phyloP scores from a whole-genome alignment of 2,888 invertebrate species.

The Pammene fasciana region DNA sequence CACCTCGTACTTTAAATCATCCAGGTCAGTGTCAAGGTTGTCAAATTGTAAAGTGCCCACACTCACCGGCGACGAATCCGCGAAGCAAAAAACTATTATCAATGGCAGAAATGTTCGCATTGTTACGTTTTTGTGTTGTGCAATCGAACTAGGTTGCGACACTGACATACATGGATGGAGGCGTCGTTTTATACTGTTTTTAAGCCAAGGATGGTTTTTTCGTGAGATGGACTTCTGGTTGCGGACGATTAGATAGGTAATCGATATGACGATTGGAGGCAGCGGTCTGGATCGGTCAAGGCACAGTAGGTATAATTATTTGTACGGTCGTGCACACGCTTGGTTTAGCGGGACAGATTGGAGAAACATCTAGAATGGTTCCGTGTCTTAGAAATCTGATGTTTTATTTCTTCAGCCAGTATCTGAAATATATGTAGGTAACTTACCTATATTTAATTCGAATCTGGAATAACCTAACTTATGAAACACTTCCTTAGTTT shows the following conservation, averaged over 20 bases:
- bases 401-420: too few species aligned
- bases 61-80: conserved; percentile 61
- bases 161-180: conserved; percentile 78
- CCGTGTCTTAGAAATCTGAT: background rate
- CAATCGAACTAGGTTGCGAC: conserved; percentile 79
- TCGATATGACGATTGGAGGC: conserved; percentile 57
- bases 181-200: conserved; percentile 73
- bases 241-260: conserved; percentile 62
- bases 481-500: too few species aligned
- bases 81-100: conserved; percentile 58
- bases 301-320: conserved; percentile 44
- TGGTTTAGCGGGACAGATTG: conserved; percentile 1
- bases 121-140: conserved; percentile 54
- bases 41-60: conserved; percentile 62
- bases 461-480: too few species aligned
- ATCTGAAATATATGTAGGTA: too few species aligned
- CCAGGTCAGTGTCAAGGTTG: conserved; percentile 64
- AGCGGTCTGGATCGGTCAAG: conserved; percentile 70
- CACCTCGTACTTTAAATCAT: conserved; percentile 63
- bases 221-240: conserved; percentile 57
- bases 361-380: conserved; percentile 19
- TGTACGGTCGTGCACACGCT: conserved; percentile 33
- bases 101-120: conserved; percentile 65
- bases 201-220: conserved; percentile 70
- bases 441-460: too few species aligned